Conservation (phyloP, 1,140 invertebrate species). For the Rhizoglyphus robini region DNA sequence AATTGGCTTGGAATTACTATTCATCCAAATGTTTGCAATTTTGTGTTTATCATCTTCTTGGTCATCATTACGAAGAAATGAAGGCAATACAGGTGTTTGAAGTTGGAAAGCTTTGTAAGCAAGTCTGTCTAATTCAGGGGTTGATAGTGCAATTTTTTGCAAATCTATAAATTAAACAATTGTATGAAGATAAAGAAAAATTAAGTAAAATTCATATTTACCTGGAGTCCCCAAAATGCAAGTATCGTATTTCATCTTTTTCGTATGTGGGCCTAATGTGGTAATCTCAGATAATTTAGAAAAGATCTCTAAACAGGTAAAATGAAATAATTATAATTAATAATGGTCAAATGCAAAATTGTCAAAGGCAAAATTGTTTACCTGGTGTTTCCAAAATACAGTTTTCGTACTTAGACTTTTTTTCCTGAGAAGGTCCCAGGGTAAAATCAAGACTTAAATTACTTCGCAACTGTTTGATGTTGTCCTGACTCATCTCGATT, state of each 20-base stretch:
- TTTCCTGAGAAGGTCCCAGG: neutral
- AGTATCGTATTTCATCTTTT: neutral
- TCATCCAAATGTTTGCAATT: neutral
- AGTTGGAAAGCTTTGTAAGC: neutral
- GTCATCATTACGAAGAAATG: neutral
- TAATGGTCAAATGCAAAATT: neutral
- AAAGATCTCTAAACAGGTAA: neutral
- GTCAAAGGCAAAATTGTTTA: neutral
- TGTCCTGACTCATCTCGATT: neutral
- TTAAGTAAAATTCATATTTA: neutral
- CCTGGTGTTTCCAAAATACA: neutral
- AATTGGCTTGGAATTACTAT: neutral
- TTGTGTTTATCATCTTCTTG: conserved; percentile 1
- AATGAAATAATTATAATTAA: neutral
- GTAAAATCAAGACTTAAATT: conserved; percentile 2
- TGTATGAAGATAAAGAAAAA: neutral
- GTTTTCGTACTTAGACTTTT: neutral
- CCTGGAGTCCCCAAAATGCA: conserved; percentile 3
- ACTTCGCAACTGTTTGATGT: neutral
- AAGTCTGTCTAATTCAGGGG: neutral
- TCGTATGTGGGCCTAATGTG: neutral
- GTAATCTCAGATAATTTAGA: neutral
- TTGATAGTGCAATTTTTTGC: conserved; percentile 2
- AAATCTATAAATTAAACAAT: neutral
- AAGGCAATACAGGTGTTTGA: neutral